Percentiles rank a stretch among this genome's conserved stretches.
These are phyloP conservation scores for Tetragnatha montana DNA, from an alignment of 2,888 invertebrate species.

Conservation along the genomic window DNA sequence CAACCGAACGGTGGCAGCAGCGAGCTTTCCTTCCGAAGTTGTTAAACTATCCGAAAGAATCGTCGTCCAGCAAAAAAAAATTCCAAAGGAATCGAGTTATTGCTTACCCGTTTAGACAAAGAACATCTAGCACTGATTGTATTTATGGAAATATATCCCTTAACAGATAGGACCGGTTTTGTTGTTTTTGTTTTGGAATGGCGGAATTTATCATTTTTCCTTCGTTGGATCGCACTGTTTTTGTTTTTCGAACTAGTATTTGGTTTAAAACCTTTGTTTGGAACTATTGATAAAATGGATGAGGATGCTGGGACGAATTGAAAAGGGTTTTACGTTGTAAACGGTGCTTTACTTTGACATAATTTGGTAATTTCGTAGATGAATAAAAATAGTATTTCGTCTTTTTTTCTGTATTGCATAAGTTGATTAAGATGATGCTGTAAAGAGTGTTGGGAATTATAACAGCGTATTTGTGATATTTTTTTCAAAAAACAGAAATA, in stretches of 20 bases:
- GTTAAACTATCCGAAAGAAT: conserved; percentile 61
- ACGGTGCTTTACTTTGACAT: no score
- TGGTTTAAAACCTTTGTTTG: not conserved
- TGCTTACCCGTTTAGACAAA: conserved; percentile 47
- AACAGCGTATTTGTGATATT: no score
- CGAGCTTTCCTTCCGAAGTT: conserved; percentile 4
- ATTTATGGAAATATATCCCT: conserved; percentile 53
- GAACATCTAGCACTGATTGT: conserved; percentile 44
- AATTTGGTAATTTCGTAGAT: no score
- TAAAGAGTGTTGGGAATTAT: no score
- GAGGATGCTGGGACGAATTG: not conserved
- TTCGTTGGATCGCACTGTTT: not conserved
- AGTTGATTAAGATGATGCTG: no score
- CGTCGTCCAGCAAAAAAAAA: conserved; percentile 16
- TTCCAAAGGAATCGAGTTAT: conserved; percentile 35
- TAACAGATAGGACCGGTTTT: not conserved
- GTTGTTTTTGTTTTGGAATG: not conserved
- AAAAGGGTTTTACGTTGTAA: not conserved
- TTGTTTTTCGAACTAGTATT: not conserved
- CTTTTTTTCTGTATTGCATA: no score
- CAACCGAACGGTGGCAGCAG: conserved; percentile 16
- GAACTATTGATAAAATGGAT: not conserved
- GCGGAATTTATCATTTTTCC: not conserved
- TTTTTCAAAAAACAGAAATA: no score
- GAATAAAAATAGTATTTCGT: no score